Evolutionary conservation across 2,888 invertebrate genomes (phyloP).

Genomic region (Ptycholaimellus sp.): DNA sequence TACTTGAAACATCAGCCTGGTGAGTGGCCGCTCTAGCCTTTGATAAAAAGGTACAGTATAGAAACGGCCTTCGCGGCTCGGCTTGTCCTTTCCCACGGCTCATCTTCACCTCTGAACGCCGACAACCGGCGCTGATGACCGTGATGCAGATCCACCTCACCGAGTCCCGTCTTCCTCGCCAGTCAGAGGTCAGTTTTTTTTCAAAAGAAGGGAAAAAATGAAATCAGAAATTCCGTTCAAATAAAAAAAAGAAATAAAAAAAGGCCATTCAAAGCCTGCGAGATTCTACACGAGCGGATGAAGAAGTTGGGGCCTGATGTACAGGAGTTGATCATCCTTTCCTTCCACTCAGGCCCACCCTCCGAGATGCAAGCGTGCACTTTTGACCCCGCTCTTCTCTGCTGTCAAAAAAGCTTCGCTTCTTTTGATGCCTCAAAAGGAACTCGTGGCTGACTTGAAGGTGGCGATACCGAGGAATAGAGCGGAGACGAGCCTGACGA

Average conservation of each 20-base stretch:
- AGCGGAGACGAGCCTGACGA: constrained; percentile 91
- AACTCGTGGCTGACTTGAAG: constrained; percentile 33
- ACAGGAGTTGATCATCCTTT: constrained; percentile 82
- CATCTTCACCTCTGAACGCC: constrained; percentile 74
- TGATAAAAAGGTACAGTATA: constrained; percentile 44
- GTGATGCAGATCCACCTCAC: constrained; percentile 97
- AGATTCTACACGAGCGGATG: constrained; percentile 91
- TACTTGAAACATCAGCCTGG: constrained; percentile 13
- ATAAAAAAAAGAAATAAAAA: no score
- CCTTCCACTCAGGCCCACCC: constrained; percentile 87
- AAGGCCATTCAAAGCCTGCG: constrained; percentile 46
- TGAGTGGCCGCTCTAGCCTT: no score
- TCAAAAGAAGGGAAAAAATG: no score
- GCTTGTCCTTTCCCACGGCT: constrained; percentile 92
- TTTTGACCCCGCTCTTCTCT: constrained; percentile 93
- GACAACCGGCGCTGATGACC: constrained; percentile 92
- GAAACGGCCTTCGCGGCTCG: constrained; percentile 64
- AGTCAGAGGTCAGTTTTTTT: no score
- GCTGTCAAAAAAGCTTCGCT: constrained; percentile 72
- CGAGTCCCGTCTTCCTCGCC: constrained; percentile 73
- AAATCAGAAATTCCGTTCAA: no score
- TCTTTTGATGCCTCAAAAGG: background rate
- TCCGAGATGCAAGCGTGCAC: constrained; percentile 98
- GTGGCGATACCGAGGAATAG: constrained; percentile 89
- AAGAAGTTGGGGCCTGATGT: constrained; percentile 77